Evolutionary conservation across 2,888 invertebrate genomes (phyloP), one percentile per base, ranked within the genome.

Genomic region (Lathronympha strigana): DNA sequence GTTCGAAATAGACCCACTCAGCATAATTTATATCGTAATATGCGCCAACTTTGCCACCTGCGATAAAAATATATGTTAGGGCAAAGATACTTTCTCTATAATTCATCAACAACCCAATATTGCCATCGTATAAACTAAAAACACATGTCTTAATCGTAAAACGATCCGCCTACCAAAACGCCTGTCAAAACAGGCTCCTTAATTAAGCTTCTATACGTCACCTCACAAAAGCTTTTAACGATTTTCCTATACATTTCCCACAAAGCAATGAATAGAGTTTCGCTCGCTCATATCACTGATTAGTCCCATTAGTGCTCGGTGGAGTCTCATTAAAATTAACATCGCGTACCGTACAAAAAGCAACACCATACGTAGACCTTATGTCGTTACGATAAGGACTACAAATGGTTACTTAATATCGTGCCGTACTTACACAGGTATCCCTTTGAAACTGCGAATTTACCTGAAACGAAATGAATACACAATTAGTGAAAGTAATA

Each of bases 391-490:
- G n/a, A n/a, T n/a, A n/a, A n/a, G n/a, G n/a, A n/a, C n/a, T n/a
- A n/a, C n/a, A n/a, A n/a, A n/a, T n/a, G n/a, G n/a, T n/a, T n/a
- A n/a, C n/a, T n/a, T n/a, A n/a, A n/a, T n/a, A n/a, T n/a, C n/a
- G n/a, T 47, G 53, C 9, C 25, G 64, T 47, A 66, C 66, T 61
- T 28, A 66, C 61, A 15, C 53, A 43, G 28, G 45, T 45, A 40
- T 66, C 60, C 54, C 49, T 66, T 66, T 61, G 61, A 66, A 45
- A 55, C 58, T 47, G 38, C 38, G 17, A 45, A 60, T 47, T 61
- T 64, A 66, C 66, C 66, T 66, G 66, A 31, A 66, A 66, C 31
- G 21, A 61, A 66, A 66, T 53, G n/a, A 60, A 60, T 57, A 58
- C 49, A 25, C 36, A 53, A 53, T 64, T 60, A 60, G 45, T n/a